Evolutionary conservation across 2,888 invertebrate species (phyloP).

Genomic region (Synanthedon formicaeformis): DNA sequence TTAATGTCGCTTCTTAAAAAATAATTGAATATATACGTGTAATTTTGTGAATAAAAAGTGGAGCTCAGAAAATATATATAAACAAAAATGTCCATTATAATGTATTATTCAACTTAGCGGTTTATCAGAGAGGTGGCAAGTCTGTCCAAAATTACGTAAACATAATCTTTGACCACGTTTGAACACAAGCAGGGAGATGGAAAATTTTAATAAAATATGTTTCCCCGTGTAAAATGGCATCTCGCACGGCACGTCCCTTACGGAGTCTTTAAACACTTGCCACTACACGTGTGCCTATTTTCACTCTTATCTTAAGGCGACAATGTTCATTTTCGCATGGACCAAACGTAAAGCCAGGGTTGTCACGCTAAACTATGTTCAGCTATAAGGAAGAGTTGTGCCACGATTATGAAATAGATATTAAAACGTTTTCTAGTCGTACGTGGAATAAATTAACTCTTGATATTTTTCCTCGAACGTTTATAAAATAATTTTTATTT

Average conservation of each 20-base stretch:
- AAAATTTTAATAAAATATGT: constrained; percentile 60
- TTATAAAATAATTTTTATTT: constrained; percentile 1
- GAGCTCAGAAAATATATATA: too few species aligned
- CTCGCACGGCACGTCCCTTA: constrained; percentile 38
- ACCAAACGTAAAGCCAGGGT: neutral
- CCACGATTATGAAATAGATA: constrained; percentile 33
- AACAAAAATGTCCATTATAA: too few species aligned
- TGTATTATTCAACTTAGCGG: too few species aligned
- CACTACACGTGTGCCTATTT: constrained; percentile 5
- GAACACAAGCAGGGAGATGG: constrained; percentile 40
- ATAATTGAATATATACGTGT: too few species aligned
- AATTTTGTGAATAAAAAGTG: too few species aligned
- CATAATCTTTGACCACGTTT: constrained; percentile 25
- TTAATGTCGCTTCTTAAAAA: too few species aligned
- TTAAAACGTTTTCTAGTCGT: constrained; percentile 27
- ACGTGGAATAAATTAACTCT: constrained; percentile 25
- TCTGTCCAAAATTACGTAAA: neutral
- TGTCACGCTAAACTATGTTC: constrained; percentile 10
- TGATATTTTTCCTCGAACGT: constrained; percentile 7
- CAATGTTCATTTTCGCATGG: constrained; percentile 10
- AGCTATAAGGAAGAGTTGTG: constrained; percentile 41
- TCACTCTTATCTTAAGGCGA: constrained; percentile 9
- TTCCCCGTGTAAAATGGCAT: constrained; percentile 40
- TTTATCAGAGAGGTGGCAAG: too few species aligned
- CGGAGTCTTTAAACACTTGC: constrained; percentile 38